These are phyloP conservation scores for Tachysurus vachellii DNA, from an alignment of 2,113 vertebrate genomes.

Conservation along the genomic window DNA sequence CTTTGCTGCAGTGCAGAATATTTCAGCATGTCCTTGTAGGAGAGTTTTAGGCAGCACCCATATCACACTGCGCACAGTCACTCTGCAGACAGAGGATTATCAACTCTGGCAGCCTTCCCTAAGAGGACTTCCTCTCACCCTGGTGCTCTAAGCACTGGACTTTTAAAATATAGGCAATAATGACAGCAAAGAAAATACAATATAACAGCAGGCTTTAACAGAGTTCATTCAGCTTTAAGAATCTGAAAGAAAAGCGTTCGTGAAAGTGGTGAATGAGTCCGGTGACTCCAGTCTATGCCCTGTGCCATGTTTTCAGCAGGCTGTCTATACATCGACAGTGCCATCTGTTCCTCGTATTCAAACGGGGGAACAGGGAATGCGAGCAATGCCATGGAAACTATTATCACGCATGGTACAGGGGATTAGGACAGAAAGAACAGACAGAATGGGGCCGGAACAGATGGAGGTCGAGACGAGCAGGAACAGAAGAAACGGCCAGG, in stretches of 20 bases:
- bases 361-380: slow-evolving; percentile 22
- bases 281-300: not conserved
- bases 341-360: slow-evolving; percentile 53
- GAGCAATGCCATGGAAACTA: slow-evolving; percentile 43
- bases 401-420: slow-evolving; percentile 39
- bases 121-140: not conserved
- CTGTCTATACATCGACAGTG: slow-evolving; percentile 34
- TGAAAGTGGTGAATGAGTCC: not conserved
- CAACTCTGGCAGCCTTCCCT: slow-evolving; percentile 28
- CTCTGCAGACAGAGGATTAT: slow-evolving; percentile 31
- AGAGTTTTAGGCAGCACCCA: slow-evolving; percentile 35
- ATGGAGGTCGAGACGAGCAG: not conserved
- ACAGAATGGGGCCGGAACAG: not conserved
- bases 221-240: not conserved
- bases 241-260: not conserved
- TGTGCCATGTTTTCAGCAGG: slow-evolving; percentile 1
- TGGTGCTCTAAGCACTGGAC: not conserved
- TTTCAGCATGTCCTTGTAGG: slow-evolving; percentile 9
- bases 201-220: not conserved
- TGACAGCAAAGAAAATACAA: not conserved
- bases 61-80: slow-evolving; percentile 35
- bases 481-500: not conserved
- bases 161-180: not conserved
- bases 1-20: slow-evolving; percentile 48
- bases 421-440: slow-evolving; percentile 13